phyloP scores from a whole-genome alignment of 2,888 invertebrate genomes.

The Nemotelus nigrinus region DNA sequence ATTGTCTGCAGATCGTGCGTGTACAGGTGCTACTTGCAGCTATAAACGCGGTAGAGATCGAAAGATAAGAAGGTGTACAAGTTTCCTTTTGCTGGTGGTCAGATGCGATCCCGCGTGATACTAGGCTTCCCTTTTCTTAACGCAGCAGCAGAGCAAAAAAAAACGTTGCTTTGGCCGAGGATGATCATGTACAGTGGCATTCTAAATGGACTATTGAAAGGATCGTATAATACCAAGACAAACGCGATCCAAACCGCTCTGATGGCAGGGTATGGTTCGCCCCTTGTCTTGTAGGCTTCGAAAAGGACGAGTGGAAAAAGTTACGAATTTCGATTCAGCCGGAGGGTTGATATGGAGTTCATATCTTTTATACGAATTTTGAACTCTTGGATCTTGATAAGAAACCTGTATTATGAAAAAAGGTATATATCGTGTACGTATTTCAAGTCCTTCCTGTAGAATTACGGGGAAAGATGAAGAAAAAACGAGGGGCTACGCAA shows the following conservation, averaged over 20 bases:
- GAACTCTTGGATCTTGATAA: constrained; percentile 49
- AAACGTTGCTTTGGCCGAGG: constrained; percentile 5
- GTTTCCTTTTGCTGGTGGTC: constrained; percentile 49
- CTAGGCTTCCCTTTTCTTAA: constrained; percentile 29
- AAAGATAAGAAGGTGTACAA: constrained; percentile 47
- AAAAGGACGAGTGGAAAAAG: constrained; percentile 33
- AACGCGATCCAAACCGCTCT: not conserved
- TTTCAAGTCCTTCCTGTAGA: constrained; percentile 2
- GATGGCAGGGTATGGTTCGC: constrained; percentile 2
- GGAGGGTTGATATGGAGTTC: constrained; percentile 47
- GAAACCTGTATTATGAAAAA: constrained; percentile 37
- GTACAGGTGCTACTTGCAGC: constrained; percentile 49
- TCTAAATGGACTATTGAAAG: constrained; percentile 29
- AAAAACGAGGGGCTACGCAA: constrained; percentile 15
- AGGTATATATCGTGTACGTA: constrained; percentile 11
- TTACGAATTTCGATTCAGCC: constrained; percentile 20
- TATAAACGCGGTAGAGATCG: constrained; percentile 47
- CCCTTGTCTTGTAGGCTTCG: not conserved
- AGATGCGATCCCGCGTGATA: constrained; percentile 43
- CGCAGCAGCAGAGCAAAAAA: constrained; percentile 4
- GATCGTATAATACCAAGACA: constrained; percentile 20
- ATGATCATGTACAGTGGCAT: constrained; percentile 35
- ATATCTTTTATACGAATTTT: constrained; percentile 41
- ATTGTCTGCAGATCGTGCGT: constrained; percentile 47
- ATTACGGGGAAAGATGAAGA: constrained; percentile 15